These are phyloP conservation scores for Rattus norvegicus DNA, from an alignment of 2,113 vertebrate species.

Conservation along the genomic window GRCr8 NC_086027.1:64466001-64466500, in stretches of 20 bases:
- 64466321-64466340: background rate
- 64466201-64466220: background rate
- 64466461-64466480: background rate
- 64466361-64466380: background rate
- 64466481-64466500: background rate
- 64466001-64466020: background rate
- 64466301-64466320: background rate
- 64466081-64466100: background rate
- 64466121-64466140: background rate
- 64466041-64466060: background rate
- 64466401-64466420: background rate
- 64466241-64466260: background rate
- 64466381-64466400: rapidly evolving
- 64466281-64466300: background rate
- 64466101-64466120: background rate
- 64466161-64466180: background rate
- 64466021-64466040: background rate
- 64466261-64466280: background rate
- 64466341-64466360: background rate
- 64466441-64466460: background rate
- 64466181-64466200: background rate
- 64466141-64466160: background rate
- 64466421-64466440: background rate
- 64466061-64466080: background rate
- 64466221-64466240: background rate